Conservation (phyloP, 2,797 vertebrate species). For the Acrossocheilus fasciatus region DNA sequence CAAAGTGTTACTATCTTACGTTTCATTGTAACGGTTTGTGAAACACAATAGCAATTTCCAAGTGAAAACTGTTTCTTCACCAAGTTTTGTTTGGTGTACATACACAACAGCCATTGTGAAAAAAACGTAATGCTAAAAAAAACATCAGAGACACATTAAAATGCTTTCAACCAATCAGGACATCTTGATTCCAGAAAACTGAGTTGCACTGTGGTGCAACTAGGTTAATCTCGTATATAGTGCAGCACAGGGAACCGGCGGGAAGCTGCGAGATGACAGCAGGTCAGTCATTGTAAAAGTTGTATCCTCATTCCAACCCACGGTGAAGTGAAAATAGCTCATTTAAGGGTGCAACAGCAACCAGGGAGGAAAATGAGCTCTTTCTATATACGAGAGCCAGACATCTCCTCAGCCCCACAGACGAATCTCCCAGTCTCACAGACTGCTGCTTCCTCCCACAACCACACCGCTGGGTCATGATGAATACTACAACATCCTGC, state of each 20-base stretch:
- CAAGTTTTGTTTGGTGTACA: background rate
- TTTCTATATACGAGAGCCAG: constrained; percentile 12
- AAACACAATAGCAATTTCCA: background rate
- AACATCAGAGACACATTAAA: background rate
- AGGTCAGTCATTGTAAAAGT: constrained; percentile 7
- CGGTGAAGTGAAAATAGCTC: constrained; percentile 24
- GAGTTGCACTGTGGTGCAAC: background rate
- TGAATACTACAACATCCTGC: constrained; percentile 34
- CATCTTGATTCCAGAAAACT: background rate
- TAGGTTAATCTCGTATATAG: constrained; percentile 8
- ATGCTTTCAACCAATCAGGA: background rate
- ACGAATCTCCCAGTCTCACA: constrained; percentile 15
- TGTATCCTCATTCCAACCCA: constrained; percentile 19
- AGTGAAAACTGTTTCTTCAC: background rate
- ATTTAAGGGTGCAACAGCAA: constrained; percentile 17
- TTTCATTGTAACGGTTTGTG: background rate
- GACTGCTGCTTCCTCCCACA: constrained; percentile 35
- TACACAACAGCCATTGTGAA: background rate
- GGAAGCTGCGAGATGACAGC: background rate
- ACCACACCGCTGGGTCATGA: constrained; percentile 29
- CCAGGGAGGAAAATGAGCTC: background rate
- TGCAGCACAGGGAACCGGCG: background rate
- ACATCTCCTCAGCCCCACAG: constrained; percentile 19
- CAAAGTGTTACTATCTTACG: background rate
- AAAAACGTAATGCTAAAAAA: background rate